phyloP scores from a whole-genome alignment of 2,888 invertebrate genomes.

The Prosapia bicincta region DNA sequence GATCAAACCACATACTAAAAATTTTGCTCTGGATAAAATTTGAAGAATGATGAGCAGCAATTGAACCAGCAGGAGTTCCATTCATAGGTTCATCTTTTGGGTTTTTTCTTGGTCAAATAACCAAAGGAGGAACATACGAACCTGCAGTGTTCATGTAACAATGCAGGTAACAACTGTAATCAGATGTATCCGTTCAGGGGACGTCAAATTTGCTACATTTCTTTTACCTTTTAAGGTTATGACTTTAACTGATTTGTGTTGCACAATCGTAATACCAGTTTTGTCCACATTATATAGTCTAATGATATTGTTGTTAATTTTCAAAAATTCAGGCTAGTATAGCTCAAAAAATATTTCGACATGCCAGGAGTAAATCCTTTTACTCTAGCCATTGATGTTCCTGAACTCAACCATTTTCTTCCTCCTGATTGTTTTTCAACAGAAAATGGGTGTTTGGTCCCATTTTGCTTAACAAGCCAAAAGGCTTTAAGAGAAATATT shows the following conservation, averaged over 20 bases:
- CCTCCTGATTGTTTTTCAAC: neutral
- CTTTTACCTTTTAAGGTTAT: constrained; percentile 40
- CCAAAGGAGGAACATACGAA: constrained; percentile 8
- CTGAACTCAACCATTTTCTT: neutral
- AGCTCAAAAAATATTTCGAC: neutral
- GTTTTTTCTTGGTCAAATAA: constrained; percentile 8
- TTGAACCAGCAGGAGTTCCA: constrained; percentile 14
- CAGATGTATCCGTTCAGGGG: neutral
- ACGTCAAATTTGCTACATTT: constrained; percentile 28
- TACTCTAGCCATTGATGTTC: neutral
- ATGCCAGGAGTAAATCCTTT: neutral
- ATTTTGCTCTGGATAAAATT: neutral
- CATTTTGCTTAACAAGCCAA: neutral
- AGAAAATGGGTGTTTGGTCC: neutral
- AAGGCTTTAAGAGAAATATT: neutral
- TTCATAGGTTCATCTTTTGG: constrained; percentile 10
- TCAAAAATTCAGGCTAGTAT: constrained; percentile 7
- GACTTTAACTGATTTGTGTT: constrained; percentile 39
- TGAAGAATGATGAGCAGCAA: constrained; percentile 2
- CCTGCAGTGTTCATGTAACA: neutral
- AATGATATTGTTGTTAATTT: constrained; percentile 37
- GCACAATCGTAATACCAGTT: constrained; percentile 43
- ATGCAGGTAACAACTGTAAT: neutral
- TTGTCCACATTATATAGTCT: constrained; percentile 43
- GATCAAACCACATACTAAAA: constrained; percentile 9